Conservation (phyloP, 2,113 vertebrate genomes). For the Ophthalmolycus amberensis region DNA sequence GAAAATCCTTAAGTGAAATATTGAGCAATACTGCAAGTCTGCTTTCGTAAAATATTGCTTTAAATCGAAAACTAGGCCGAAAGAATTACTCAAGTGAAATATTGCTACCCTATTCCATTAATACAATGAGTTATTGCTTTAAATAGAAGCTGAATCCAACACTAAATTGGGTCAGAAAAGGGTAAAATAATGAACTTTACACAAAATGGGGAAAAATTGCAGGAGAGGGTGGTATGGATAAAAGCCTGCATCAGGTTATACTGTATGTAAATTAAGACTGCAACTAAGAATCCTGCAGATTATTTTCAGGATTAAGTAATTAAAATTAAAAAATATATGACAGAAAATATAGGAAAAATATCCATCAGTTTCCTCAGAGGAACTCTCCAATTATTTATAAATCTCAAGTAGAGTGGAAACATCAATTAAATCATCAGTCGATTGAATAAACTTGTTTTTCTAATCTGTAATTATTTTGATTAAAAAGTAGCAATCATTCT, state of each 20-base stretch:
- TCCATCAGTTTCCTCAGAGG: background rate
- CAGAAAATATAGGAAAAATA: background rate
- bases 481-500: background rate
- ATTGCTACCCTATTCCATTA: background rate
- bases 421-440: background rate
- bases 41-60: constrained; percentile 30
- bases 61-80: constrained; percentile 36
- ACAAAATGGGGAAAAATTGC: background rate
- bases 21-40: background rate
- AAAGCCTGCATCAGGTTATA: background rate
- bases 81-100: constrained; percentile 31
- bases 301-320: background rate
- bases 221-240: background rate
- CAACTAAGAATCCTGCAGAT: background rate
- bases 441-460: background rate
- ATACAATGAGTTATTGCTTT: constrained; percentile 12
- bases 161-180: constrained; percentile 14
- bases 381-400: background rate
- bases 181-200: background rate
- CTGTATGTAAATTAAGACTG: background rate
- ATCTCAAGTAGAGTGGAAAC: background rate
- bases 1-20: constrained; percentile 14
- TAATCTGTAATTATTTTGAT: background rate
- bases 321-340: background rate
- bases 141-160: constrained; percentile 18